These are phyloP conservation scores for Bubo blakistoni DNA, from an alignment of 2,113 vertebrate genomes.

Conservation along the genomic window DNA sequence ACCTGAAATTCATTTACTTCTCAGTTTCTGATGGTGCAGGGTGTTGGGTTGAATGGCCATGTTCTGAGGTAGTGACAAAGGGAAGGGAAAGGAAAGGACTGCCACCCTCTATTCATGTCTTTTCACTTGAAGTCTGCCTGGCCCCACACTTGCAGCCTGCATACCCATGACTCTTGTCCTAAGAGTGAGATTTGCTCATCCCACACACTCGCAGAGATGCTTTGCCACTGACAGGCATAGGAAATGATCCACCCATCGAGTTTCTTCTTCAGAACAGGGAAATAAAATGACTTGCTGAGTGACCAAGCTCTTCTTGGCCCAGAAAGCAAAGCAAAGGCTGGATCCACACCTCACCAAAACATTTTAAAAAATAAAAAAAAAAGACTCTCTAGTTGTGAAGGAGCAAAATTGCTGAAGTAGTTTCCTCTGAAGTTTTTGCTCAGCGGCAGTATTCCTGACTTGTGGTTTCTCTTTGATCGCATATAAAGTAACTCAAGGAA, in stretches of 20 bases:
- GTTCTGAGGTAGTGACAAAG: not conserved
- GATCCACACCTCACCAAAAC: not conserved
- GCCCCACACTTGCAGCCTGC: not conserved
- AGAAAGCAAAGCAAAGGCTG: not conserved
- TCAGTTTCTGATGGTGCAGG: not conserved
- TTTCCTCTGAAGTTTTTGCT: not conserved
- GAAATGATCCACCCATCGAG: not conserved
- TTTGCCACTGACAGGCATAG: not conserved
- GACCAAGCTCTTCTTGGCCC: not conserved
- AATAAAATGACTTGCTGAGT: not conserved
- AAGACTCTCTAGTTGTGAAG: not conserved
- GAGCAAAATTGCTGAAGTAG: not conserved
- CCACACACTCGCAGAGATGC: not conserved
- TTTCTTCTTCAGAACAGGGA: not conserved
- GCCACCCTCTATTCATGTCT: fast-evolving
- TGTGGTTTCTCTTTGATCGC: not conserved
- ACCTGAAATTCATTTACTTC: not conserved
- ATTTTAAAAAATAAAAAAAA: not conserved
- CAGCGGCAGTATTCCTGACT: not conserved
- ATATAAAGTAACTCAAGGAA: not conserved
- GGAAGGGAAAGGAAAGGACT: not conserved
- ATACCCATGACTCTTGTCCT: not conserved
- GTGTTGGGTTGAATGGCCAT: not conserved
- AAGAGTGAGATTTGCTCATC: not conserved
- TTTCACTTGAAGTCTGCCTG: not conserved